Evolutionary conservation across 2,888 invertebrate genomes (phyloP), one percentile per base, ranked within the genome.

Genomic region (Drosophila lutescens): DNA sequence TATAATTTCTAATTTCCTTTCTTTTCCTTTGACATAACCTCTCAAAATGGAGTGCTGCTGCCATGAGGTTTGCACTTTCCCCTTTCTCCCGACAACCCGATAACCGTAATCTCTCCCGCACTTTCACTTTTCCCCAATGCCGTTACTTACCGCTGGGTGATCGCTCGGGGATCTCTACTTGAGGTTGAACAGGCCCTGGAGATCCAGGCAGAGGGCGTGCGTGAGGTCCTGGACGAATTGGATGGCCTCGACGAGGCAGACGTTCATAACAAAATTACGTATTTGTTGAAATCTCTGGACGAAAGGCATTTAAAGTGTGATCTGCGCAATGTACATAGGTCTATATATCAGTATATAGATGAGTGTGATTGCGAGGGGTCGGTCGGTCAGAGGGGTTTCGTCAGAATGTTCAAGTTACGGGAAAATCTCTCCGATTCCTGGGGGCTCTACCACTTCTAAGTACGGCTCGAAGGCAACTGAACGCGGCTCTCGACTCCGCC

Each of bases 241-340:
- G 57, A 88, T 66, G 74, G 85, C 84, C 79, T 86, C 87, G 78
- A 61, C 74, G 63, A 88, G 74, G 62, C 86, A 85, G 73, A 86
- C 74, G 80, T 86, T 86, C 79, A 88, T 77, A 88, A 88, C 79
- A 88, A 88, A 86, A 76, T 79, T 76, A 53, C 79, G 74, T 67
- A 86, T 83, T 81, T 84, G 88, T 71, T 79, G 69, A 58, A 86
- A 75, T 74, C 73, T 75, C 65, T 81, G 75, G 70, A 78, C 77
- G 85, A 86, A 84, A 76, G 81, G 81, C 86, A 86, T 86, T 86
- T 86, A 79, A 55, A 38, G 59, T 77, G 63, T 74, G 76, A 70
- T 70, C 73, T 72, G 69, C 58, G 62, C 74, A 62, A 72, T 82
- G 50, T 56, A 72, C 79, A 50, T 56, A 56, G 57, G 68, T 66